phyloP scores from a whole-genome alignment of 1,140 invertebrate genomes.

The Dendroctonus ponderosae region DNA sequence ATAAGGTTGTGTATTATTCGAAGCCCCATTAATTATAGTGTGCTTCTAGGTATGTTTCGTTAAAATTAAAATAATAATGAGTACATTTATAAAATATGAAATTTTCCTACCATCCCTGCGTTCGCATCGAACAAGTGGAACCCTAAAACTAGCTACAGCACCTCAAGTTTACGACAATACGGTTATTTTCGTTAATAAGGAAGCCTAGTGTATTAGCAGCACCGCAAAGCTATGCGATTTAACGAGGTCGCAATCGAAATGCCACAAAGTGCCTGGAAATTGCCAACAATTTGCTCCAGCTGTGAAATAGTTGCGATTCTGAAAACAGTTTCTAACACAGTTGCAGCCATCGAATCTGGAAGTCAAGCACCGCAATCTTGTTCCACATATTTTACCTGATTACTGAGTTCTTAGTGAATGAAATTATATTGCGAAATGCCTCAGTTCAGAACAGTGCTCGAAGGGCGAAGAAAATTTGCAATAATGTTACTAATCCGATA shows the following conservation, averaged over 20 bases:
- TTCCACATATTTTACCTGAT: not conserved
- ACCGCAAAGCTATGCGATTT: slow-evolving; percentile 3
- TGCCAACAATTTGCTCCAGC: not conserved
- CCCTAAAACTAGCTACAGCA: no score
- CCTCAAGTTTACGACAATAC: not conserved
- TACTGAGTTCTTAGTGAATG: not conserved
- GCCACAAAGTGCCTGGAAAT: slow-evolving; percentile 12
- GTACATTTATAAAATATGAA: no score
- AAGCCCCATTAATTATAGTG: no score
- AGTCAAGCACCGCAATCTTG: not conserved
- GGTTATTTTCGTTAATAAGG: slow-evolving; percentile 8
- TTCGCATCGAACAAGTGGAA: no score
- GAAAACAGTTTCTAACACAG: not conserved
- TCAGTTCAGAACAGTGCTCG: no score
- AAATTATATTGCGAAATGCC: no score
- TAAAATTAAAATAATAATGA: no score
- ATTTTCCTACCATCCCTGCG: no score
- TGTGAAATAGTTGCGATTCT: slow-evolving; percentile 7
- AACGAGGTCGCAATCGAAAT: slow-evolving; percentile 9
- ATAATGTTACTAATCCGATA: no score
- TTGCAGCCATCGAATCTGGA: slow-evolving; percentile 3
- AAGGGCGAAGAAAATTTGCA: no score
- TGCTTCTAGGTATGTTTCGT: no score
- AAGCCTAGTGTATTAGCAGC: slow-evolving; percentile 1
- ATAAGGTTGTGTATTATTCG: no score